These are phyloP conservation scores for Diabrotica virgifera DNA, from an alignment of 1,140 invertebrate species.

Conservation along the genomic window DNA sequence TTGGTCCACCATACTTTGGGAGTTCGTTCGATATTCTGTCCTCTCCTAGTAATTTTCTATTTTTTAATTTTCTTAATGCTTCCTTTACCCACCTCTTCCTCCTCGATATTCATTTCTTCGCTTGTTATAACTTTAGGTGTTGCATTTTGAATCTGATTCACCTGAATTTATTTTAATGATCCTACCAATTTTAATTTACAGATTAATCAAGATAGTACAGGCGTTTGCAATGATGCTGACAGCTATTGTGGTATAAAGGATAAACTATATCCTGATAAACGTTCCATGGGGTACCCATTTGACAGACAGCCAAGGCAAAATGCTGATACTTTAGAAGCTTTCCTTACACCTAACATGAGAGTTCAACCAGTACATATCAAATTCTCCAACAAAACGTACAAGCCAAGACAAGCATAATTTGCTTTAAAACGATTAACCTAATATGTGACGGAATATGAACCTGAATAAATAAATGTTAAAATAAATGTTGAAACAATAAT, in stretches of 20 bases:
- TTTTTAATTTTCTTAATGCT: no score
- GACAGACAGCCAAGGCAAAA: constrained; percentile 58
- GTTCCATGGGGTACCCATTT: constrained; percentile 76
- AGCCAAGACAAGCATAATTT: constrained; percentile 15
- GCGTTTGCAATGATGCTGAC: constrained; percentile 64
- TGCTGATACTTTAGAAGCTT: constrained; percentile 56
- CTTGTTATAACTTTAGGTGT: neutral
- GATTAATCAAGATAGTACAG: constrained; percentile 36
- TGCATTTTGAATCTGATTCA: neutral
- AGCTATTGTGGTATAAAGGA: constrained; percentile 74
- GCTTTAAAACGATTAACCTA: no score
- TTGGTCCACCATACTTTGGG: no score
- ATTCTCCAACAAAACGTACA: constrained; percentile 48
- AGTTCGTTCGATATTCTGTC: no score
- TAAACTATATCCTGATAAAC: constrained; percentile 66
- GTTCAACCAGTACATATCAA: constrained; percentile 55
- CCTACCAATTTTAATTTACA: neutral
- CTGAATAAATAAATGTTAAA: no score
- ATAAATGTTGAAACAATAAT: no score
- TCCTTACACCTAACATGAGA: constrained; percentile 68
- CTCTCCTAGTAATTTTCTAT: no score
- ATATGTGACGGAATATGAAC: no score
- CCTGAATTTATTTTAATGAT: neutral
- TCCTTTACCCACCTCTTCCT: no score
- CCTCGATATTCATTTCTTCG: no score